phyloP scores from a whole-genome alignment of 64 coral and sea anemone genomes.

The Stichodactyla mertensii region DNA sequence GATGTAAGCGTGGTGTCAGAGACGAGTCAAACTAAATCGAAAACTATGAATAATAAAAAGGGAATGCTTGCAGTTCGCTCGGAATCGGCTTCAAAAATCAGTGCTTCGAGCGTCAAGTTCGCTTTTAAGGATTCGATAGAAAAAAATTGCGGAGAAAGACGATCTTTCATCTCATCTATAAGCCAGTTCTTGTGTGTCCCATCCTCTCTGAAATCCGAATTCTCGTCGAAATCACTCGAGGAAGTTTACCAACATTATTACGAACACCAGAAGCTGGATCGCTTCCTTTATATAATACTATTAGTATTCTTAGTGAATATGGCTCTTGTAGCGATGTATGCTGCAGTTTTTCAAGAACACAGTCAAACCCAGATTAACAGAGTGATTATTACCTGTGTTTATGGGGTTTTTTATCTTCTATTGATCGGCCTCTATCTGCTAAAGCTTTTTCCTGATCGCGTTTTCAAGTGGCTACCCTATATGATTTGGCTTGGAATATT shows the following conservation, averaged over 20 bases:
- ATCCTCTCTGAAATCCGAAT: conserved; percentile 65
- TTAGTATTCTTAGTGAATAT: conserved; percentile 78
- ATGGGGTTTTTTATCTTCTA: conserved; percentile 46
- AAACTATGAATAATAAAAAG: not conserved
- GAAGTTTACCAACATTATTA: conserved; percentile 86
- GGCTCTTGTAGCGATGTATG: conserved; percentile 66
- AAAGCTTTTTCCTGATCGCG: conserved; percentile 44
- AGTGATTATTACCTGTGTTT: conserved; percentile 60
- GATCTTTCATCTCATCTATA: not conserved
- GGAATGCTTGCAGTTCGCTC: conserved; percentile 5
- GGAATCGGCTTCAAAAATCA: conserved; percentile 55
- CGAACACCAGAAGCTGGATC: conserved; percentile 70
- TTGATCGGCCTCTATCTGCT: conserved; percentile 52
- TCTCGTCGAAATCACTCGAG: conserved; percentile 75
- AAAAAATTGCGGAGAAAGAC: conserved; percentile 13
- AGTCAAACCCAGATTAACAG: conserved; percentile 61
- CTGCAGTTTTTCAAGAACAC: conserved; percentile 37
- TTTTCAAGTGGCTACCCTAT: conserved; percentile 53
- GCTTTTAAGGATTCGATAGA: conserved; percentile 61
- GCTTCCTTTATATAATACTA: conserved; percentile 74
- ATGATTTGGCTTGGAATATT: conserved; percentile 82
- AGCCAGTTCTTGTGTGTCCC: conserved; percentile 43
- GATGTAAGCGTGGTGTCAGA: not conserved
- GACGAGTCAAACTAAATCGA: not conserved
- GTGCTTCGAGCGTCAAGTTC: conserved; percentile 83